These are phyloP conservation scores for Phaenicophaeus curvirostris DNA, from an alignment of 2,797 vertebrate species.

Conservation along the genomic window DNA sequence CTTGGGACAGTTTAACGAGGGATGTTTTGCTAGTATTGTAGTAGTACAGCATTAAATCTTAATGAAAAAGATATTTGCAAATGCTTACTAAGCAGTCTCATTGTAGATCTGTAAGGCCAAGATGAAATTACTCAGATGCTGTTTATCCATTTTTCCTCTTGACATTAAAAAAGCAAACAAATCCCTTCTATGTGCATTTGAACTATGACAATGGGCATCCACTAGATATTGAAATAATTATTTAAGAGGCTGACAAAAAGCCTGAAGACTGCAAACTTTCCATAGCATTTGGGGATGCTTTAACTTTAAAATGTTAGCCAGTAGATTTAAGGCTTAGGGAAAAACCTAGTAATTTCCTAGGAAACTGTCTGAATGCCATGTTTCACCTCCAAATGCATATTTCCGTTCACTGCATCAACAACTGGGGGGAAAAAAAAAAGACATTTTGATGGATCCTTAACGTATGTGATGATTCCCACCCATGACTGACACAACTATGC, in stretches of 20 bases:
- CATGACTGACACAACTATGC: not conserved
- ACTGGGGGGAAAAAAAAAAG: not conserved
- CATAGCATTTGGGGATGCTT: not conserved
- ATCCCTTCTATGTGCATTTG: not conserved
- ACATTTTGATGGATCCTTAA: not conserved
- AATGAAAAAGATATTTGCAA: not conserved
- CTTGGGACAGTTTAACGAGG: not conserved
- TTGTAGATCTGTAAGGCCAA: not conserved
- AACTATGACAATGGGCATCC: not conserved
- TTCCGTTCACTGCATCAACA: constrained; percentile 8
- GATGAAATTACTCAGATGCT: not conserved
- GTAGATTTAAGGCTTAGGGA: not conserved
- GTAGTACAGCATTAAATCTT: not conserved
- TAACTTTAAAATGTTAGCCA: not conserved
- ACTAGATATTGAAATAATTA: not conserved
- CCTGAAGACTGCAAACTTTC: not conserved
- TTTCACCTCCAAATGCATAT: not conserved
- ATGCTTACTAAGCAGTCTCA: not conserved
- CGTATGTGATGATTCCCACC: not conserved
- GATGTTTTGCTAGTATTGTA: not conserved
- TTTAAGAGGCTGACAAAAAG: not conserved
- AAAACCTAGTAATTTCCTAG: not conserved
- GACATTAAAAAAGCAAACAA: not conserved
- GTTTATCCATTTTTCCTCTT: not conserved
- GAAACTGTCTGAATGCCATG: not conserved